Conservation (phyloP, 2,113 vertebrate genomes). For the Pelecanoides urinatrix region DNA sequence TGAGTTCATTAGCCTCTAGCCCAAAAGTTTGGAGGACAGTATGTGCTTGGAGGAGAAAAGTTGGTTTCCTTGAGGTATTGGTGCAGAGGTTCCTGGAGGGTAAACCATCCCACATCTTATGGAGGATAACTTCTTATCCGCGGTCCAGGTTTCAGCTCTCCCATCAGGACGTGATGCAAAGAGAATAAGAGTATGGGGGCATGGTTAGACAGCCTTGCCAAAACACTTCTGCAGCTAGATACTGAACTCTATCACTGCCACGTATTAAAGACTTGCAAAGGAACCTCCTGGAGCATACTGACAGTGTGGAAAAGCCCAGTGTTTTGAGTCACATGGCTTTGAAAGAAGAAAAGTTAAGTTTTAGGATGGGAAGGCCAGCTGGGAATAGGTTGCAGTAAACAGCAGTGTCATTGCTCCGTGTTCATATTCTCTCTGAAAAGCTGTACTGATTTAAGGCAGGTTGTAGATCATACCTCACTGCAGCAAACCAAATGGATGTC, state of each 20-base stretch:
- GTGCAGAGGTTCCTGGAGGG: neutral
- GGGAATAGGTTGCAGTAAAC: neutral
- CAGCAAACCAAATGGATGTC: neutral
- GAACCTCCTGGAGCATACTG: accelerated
- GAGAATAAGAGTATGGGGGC: neutral
- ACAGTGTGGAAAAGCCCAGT: neutral
- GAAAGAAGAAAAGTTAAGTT: neutral
- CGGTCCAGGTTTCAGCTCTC: neutral
- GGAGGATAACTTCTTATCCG: accelerated
- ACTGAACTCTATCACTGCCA: neutral
- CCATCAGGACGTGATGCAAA: too few relatives aligned
- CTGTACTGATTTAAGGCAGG: neutral
- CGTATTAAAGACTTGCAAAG: accelerated
- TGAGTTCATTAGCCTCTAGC: neutral
- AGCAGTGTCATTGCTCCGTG: accelerated
- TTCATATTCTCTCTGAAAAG: neutral
- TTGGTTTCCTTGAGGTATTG: neutral
- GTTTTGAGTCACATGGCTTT: accelerated
- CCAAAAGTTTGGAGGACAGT: neutral
- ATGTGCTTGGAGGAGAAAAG: neutral
- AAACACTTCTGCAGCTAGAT: neutral
- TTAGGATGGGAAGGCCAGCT: neutral
- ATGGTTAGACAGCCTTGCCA: neutral
- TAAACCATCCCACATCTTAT: neutral
- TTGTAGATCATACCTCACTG: neutral